Conservation (phyloP, 2,888 invertebrate genomes). For the Frankliniella fusca region DNA sequence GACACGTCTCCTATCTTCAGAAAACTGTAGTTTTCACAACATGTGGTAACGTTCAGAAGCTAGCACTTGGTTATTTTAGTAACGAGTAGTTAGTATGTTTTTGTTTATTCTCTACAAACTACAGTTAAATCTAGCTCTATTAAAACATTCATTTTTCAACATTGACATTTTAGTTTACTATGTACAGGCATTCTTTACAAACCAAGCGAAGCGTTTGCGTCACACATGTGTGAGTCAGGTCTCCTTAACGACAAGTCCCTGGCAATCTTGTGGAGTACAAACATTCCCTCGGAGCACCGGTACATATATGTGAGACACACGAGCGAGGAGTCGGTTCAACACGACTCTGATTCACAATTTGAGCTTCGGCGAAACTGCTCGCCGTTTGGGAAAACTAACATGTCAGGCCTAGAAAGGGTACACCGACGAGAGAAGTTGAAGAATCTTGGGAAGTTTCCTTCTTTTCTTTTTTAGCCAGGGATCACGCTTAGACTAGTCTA, state of each 20-base stretch:
- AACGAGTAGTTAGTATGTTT: conserved; percentile 5
- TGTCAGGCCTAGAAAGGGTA: too few species aligned
- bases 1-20: not conserved
- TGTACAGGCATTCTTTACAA: conserved; percentile 17
- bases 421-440: too few species aligned
- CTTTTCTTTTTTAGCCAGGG: too few species aligned
- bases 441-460: too few species aligned
- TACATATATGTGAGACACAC: too few species aligned
- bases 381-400: too few species aligned
- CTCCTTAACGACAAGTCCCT: not conserved
- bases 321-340: too few species aligned
- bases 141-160: conserved; percentile 18
- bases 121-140: not conserved
- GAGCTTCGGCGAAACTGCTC: too few species aligned
- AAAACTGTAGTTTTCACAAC: not conserved
- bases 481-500: not conserved
- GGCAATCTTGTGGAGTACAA: not conserved
- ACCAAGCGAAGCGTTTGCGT: conserved; percentile 13
- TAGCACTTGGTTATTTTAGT: conserved; percentile 20
- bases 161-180: conserved; percentile 6
- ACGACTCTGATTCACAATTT: too few species aligned
- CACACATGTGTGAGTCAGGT: not conserved
- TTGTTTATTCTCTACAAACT: not conserved
- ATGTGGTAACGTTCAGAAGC: conserved; percentile 22
- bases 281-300: too few species aligned